A percentile compares a stretch with the other conserved stretches of the same genome.
Evolutionary conservation across 2,113 vertebrate species (phyloP).

Genomic region (Malurus alboscapulatus): DNA sequence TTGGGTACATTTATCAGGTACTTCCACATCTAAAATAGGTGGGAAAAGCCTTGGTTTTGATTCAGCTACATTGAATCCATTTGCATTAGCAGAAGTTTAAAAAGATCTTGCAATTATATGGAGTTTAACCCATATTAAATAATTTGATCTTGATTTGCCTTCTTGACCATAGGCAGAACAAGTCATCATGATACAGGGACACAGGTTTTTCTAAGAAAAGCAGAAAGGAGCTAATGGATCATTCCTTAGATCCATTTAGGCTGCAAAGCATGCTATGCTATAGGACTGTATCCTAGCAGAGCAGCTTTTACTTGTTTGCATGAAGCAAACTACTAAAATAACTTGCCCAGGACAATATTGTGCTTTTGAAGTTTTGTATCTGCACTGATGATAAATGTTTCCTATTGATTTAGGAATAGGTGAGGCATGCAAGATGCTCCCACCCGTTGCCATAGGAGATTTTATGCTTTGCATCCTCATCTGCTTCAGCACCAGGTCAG

Average conservation of each 20-base stretch:
- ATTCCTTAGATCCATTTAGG: neutral
- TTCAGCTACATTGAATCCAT: neutral
- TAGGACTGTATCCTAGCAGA: neutral
- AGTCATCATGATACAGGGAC: neutral
- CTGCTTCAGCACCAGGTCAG: neutral
- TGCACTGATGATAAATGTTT: neutral
- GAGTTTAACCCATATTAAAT: neutral
- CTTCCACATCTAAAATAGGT: neutral
- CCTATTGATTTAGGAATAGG: neutral
- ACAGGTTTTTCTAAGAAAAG: neutral
- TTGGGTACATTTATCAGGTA: neutral
- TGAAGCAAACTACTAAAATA: neutral
- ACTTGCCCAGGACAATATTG: neutral
- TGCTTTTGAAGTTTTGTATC: neutral
- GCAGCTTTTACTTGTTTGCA: neutral
- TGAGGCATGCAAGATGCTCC: neutral
- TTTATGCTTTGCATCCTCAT: neutral
- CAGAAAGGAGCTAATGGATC: neutral
- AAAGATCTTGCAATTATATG: neutral
- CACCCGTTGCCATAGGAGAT: neutral
- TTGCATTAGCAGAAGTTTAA: neutral
- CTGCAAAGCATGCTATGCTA: neutral
- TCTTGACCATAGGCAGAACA: neutral
- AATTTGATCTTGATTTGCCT: neutral
- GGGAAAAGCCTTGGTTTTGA: neutral